phyloP scores from a whole-genome alignment of 64 coral and sea anemone species.

The Montipora cactus region DNA sequence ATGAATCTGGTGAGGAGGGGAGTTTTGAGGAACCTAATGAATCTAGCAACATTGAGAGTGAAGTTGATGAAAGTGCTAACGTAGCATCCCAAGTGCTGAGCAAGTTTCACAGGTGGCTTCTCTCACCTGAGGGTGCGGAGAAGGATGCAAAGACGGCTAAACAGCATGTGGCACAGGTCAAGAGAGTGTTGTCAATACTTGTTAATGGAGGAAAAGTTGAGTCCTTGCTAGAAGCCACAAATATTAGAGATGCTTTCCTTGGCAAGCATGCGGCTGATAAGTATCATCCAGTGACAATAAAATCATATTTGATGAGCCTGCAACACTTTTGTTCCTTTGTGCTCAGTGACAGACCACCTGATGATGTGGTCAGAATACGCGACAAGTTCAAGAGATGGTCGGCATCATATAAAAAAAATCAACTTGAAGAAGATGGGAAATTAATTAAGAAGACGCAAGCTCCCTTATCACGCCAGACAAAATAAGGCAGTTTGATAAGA shows the following conservation, averaged over 20 bases:
- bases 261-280: slow-evolving; percentile 58
- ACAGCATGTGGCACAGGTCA: slow-evolving; percentile 64
- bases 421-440: background rate
- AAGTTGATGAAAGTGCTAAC: background rate
- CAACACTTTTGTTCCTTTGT: too few species aligned
- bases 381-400: slow-evolving; percentile 29
- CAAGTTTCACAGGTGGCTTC: slow-evolving; percentile 55
- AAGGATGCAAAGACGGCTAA: slow-evolving; percentile 74
- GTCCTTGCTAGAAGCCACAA: slow-evolving; percentile 67
- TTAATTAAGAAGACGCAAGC: background rate
- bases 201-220: slow-evolving; percentile 12
- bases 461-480: background rate
- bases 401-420: slow-evolving; percentile 16
- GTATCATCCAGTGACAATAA: slow-evolving; percentile 39
- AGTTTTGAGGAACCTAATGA: background rate
- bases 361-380: background rate
- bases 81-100: background rate
- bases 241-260: slow-evolving; percentile 68
- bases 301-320: background rate
- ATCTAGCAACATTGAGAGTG: background rate
- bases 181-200: slow-evolving; percentile 47
- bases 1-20: background rate
- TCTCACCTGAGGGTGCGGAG: slow-evolving; percentile 69
- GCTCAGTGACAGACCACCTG: too few species aligned
- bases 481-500: slow-evolving; percentile 7